Evolutionary conservation across 2,797 vertebrate species (phyloP).

Genomic region (Apogon talboti): DNA sequence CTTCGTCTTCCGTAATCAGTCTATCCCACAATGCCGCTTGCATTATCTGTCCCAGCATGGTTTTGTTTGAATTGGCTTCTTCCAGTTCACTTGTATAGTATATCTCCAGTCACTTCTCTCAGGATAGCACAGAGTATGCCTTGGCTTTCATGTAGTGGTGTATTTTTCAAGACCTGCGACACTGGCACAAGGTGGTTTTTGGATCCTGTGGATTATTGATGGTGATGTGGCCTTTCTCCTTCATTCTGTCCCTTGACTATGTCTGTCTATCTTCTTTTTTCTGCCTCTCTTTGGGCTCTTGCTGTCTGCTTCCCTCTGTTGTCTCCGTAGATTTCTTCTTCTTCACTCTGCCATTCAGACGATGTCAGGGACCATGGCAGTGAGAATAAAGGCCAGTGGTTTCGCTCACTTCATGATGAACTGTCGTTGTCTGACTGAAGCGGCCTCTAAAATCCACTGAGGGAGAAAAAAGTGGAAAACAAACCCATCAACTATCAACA

Average conservation of each 20-base stretch:
- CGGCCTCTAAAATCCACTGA: slow-evolving; percentile 51
- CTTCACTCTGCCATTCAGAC: slow-evolving; percentile 59
- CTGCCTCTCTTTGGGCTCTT: slow-evolving; percentile 33
- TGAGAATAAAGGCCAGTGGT: slow-evolving; percentile 72
- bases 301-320: slow-evolving; percentile 43
- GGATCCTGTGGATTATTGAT: slow-evolving; percentile 51
- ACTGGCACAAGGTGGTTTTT: slow-evolving; percentile 39
- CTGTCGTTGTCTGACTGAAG: slow-evolving; percentile 54
- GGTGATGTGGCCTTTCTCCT: slow-evolving; percentile 46
- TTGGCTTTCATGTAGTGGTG: slow-evolving; percentile 40
- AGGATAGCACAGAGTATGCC: slow-evolving; percentile 28
- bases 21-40: slow-evolving; percentile 47
- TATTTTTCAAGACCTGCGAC: slow-evolving; percentile 40
- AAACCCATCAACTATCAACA: slow-evolving; percentile 54
- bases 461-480: slow-evolving; percentile 34
- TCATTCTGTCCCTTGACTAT: slow-evolving; percentile 41
- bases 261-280: slow-evolving; percentile 46
- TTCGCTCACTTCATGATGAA: slow-evolving; percentile 62
- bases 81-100: slow-evolving; percentile 51
- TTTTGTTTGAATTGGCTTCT: slow-evolving; percentile 59
- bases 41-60: slow-evolving; percentile 48
- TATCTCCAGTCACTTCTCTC: slow-evolving; percentile 62
- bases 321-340: slow-evolving; percentile 59
- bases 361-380: slow-evolving; percentile 60
- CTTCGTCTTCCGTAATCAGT: slow-evolving; percentile 39